phyloP scores from a whole-genome alignment of 2,113 vertebrate genomes.

The Lontra canadensis region DNA sequence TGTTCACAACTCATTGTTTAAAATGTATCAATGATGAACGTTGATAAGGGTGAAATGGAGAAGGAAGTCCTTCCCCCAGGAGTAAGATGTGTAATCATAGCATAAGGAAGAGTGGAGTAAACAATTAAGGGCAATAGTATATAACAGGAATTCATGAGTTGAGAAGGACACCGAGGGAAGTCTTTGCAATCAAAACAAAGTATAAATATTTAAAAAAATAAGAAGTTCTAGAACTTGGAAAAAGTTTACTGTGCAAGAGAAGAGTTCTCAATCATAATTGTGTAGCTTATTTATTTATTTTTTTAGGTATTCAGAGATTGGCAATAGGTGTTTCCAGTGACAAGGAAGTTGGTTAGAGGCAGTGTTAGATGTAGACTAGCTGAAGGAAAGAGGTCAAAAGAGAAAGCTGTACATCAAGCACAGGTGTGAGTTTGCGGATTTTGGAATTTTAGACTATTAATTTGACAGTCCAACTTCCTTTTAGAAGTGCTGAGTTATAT shows the following conservation, averaged over 20 bases:
- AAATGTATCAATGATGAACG: neutral
- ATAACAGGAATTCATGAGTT: neutral
- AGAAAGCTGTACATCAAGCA: neutral
- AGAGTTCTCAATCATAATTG: neutral
- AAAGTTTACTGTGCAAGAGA: neutral
- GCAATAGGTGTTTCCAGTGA: neutral
- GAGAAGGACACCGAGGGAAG: neutral
- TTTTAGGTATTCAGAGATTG: neutral
- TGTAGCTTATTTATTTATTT: neutral
- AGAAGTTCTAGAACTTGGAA: neutral
- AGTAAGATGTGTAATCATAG: neutral
- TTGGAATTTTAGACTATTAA: neutral
- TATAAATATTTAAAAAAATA: neutral
- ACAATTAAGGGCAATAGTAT: neutral
- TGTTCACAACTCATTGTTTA: neutral
- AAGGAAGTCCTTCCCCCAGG: neutral
- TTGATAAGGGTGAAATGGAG: neutral
- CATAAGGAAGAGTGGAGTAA: neutral
- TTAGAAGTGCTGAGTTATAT: neutral
- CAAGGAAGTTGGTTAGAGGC: neutral
- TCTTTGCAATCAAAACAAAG: neutral
- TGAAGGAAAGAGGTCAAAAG: constrained; percentile 18
- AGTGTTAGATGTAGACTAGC: neutral
- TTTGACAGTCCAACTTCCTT: neutral
- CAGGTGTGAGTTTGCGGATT: neutral